Evolutionary conservation across 2,113 vertebrate species (phyloP), one percentile per base, ranked within the genome.

Genomic region (Motacilla tschutschensis): DNA sequence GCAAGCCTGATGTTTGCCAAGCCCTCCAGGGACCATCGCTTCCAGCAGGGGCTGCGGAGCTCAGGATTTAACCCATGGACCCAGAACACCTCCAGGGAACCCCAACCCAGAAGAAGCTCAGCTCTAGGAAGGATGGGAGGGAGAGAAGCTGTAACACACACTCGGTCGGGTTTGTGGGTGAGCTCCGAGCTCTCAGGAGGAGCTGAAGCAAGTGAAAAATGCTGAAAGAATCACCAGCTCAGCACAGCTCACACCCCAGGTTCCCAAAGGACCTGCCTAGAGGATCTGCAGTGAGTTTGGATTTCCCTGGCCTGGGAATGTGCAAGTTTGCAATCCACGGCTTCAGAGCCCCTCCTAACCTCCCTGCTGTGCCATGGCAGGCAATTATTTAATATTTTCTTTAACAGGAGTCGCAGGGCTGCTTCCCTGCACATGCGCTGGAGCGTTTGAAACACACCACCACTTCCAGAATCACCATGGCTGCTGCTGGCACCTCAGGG

Each of bases 381-480:
- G 7, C 12, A 29, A 31, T 24, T n/a, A n/a, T n/a, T 66, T 20
- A 5, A 8, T 40, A 33, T 51, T 73, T 65, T 16, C 35, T 55
- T 51, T 29, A 85, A 14, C 0, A 57, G 43, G 10, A 85, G 31
- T 44, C 35, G 36, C 7, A 8, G 55, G n/a, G 46, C 46, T 35
- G 21, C 67, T 69, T 54, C 40, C 35, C 53, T 58, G 26, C 18
- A 17, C 1, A 7, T 6, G 15, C 31, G 38, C 35, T 54, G 22
- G 3, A 75, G 20, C 13, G 21, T 54, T 15, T 3, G 0, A 20
- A 66, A 44, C 11, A 7, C 2, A 6, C 21, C 17, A 38, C 29
- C 28, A 12, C 12, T 10, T 22, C 71, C 59, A 53, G 41, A 72
- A n/a, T 2, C 51, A 43, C n/a, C 26, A 0, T 0, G 4, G 47